Percentiles rank a stretch among this genome's conserved stretches.
Evolutionary conservation across 2,888 invertebrate genomes (phyloP).

Genomic region (Oxyteleia sp.): DNA sequence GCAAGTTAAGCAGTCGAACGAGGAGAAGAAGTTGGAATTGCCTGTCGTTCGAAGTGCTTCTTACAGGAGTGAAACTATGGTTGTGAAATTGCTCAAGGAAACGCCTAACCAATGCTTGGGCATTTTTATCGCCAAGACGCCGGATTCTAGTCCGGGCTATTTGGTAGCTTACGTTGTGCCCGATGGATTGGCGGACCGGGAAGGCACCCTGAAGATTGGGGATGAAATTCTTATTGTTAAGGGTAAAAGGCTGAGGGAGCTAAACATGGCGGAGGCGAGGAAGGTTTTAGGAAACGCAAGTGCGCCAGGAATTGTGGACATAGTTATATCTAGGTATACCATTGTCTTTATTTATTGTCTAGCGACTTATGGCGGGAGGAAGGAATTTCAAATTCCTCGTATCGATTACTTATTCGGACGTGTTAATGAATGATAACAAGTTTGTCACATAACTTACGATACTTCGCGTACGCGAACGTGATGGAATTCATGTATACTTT

Average conservation of each 20-base stretch:
- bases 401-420: neutral
- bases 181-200: constrained; percentile 91
- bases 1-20: constrained; percentile 45
- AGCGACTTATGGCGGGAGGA: neutral
- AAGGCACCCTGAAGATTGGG: constrained; percentile 90
- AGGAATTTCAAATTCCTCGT: neutral
- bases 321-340: constrained; percentile 90
- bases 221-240: constrained; percentile 93
- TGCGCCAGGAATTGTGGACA: constrained; percentile 90
- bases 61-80: constrained; percentile 84
- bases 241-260: constrained; percentile 90
- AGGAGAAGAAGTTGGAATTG: constrained; percentile 60
- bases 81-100: constrained; percentile 89
- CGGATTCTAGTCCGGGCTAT: constrained; percentile 89
- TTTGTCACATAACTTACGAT: constrained; percentile 28
- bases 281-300: constrained; percentile 89
- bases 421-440: constrained; percentile 5
- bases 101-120: constrained; percentile 90
- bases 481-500: constrained; percentile 48
- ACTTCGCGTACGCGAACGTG: constrained; percentile 28
- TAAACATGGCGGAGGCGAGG: constrained; percentile 90
- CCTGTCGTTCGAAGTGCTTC: constrained; percentile 80
- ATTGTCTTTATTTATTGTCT: constrained; percentile 10
- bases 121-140: constrained; percentile 91
- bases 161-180: constrained; percentile 92